Base-by-base conservation (phyloP, 2,797 vertebrate genomes). In the Takifugu rubripes region DNA sequence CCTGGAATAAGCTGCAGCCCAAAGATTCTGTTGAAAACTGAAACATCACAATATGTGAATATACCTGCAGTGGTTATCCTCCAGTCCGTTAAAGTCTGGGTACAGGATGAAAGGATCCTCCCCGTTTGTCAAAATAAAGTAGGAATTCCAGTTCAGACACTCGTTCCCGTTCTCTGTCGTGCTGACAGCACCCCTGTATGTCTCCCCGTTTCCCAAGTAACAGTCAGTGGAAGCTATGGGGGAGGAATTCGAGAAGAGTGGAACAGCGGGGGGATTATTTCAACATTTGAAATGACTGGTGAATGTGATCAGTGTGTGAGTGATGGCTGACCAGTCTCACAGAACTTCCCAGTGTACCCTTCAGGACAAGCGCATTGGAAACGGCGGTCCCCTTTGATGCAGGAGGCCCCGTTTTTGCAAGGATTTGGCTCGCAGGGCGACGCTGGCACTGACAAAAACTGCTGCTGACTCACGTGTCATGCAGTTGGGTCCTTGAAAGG, bases 21-120 rank as follows among this genome's bases (percentile, higher is more conserved):
- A 2, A 36, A 12, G 9, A 6, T 31, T 31, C 9, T 31, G 6
- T 27, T 27, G 27, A 27, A 27, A 3, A 27, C 6, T 27, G 27
- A 27, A 31, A 31, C 29, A 8, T 31, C 29, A 31, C 29, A 40
- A 25, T 2, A 8, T 8, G 8, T 44, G 15, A 49, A 15, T 29
- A 15, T 63, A 89, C 89, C 89, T 87, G 83, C 89, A 89, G 55
- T 81, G 62, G 62, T 84, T 88, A 55, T 89, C 78, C 49, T 79
- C 85, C 7, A 87, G 53, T 43, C 77, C 81, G 6, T 54, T 10
- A 21, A 78, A 75, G n/a, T 53, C 33, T 7, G 68, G n/a, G 51
- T 71, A 78, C 0, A 50, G 29, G 1, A 0, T 15, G 24, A 61
- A 57, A 11, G 80, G 69, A 46, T 81, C 54, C 0, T 40, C 40